phyloP scores from a whole-genome alignment of 2,797 vertebrate species.

The Furcifer pardalis region DNA sequence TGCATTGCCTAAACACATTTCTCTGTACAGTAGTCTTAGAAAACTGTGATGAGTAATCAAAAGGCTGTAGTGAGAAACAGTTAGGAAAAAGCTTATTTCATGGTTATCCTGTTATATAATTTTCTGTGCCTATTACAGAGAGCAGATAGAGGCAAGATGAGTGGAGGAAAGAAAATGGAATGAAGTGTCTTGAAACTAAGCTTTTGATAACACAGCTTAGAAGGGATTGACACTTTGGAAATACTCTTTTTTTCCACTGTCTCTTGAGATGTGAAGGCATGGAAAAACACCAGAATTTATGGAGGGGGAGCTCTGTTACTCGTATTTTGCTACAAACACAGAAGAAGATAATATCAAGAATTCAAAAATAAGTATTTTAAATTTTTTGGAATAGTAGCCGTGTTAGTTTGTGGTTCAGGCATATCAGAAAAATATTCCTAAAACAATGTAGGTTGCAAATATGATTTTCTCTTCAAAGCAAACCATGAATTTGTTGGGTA shows the following conservation, averaged over 20 bases:
- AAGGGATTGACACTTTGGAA: neutral
- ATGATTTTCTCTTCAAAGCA: neutral
- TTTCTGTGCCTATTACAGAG: neutral
- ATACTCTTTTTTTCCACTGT: too few species aligned
- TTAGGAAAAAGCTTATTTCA: neutral
- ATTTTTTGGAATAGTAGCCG: too few species aligned
- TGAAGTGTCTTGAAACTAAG: neutral
- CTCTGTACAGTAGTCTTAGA: neutral
- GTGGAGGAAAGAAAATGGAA: neutral
- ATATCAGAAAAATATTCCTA: neutral
- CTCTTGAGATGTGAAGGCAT: too few species aligned
- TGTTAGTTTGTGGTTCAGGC: too few species aligned
- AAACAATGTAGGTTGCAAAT: too few species aligned
- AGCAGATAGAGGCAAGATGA: neutral
- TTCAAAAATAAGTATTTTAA: neutral
- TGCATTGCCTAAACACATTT: neutral
- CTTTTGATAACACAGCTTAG: neutral
- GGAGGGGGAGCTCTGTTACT: too few species aligned
- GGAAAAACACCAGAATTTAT: too few species aligned
- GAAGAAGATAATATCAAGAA: neutral
- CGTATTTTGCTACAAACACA: too few species aligned
- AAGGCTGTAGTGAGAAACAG: neutral
- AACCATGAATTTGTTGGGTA: neutral
- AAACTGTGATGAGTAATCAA: neutral
- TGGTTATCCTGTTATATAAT: neutral